Conservation (phyloP, 2,888 invertebrate genomes). For the Scaptomyza reducta region DNA sequence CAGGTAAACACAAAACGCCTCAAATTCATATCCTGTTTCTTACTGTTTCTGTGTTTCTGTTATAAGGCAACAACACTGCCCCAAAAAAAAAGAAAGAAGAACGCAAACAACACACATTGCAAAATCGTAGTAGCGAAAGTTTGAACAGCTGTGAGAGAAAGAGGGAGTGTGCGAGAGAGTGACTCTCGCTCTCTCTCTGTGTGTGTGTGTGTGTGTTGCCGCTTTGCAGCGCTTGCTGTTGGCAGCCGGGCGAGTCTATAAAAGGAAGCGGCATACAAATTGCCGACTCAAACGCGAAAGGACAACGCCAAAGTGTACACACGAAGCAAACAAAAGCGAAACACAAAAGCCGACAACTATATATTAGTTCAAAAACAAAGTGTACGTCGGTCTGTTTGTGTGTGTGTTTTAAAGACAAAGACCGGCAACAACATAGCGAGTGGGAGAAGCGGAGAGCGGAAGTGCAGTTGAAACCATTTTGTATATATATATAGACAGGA, state of each 20-base stretch:
- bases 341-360: slow-evolving; percentile 45
- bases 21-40: slow-evolving; percentile 49
- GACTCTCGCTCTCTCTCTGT: slow-evolving; percentile 7
- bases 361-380: neutral
- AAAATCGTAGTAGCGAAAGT: slow-evolving; percentile 31
- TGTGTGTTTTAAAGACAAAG: slow-evolving; percentile 36
- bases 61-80: slow-evolving; percentile 33
- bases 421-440: slow-evolving; percentile 67
- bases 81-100: neutral
- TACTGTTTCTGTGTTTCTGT: slow-evolving; percentile 37
- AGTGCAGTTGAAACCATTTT: slow-evolving; percentile 15
- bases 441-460: slow-evolving; percentile 28
- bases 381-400: slow-evolving; percentile 9
- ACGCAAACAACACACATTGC: slow-evolving; percentile 15
- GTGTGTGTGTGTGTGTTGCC: neutral
- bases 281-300: slow-evolving; percentile 80
- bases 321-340: slow-evolving; percentile 38
- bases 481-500: slow-evolving; percentile 1
- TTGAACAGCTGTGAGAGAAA: slow-evolving; percentile 10
- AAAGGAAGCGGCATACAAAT: slow-evolving; percentile 74
- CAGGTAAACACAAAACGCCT: slow-evolving; percentile 53
- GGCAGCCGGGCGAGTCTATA: slow-evolving; percentile 77
- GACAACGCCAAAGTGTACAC: slow-evolving; percentile 68
- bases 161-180: slow-evolving; percentile 6
- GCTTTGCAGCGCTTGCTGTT: slow-evolving; percentile 44